Base-by-base conservation (phyloP, 64 coral and sea anemone genomes). In the Actinia tenebrosa region DNA sequence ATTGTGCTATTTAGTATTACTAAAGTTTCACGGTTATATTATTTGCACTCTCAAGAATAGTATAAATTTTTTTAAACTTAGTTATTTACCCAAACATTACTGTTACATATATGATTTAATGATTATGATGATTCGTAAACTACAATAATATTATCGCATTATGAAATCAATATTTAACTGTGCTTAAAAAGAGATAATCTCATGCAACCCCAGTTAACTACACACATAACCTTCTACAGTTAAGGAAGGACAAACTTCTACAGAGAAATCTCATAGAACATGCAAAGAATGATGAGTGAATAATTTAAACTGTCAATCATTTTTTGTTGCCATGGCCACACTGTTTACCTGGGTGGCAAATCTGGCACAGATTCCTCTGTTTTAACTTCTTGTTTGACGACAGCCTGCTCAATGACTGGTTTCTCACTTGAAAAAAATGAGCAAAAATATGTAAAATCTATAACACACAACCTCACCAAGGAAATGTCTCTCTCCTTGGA, bases 321-420 rank as follows among this genome's bases (percentile, higher is more conserved):
- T 47, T 18, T 53, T 75, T 6, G 69, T 75, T 42, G 69, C 69
- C 69, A 75, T 75, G 69, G 69, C 69, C 69, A 75, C 69, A 7
- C 69, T 1, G 10, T 75, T 75, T 47, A 97, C 94, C 94, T 97
- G 84, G 88, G 79, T 27, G 94, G 94, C 6, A 97, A 37, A 16
- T 93, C 91, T 43, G 94, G 94, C 68, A 88, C 78, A 47, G 45
- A 84, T 18, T 95, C 94, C 5, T 95, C 94, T 62, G 82, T 53
- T 63, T 95, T 91, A 4, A 89, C 94, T 89, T 95, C 91, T 50
- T 87, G 90, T 14, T 81, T 81, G 79, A 81, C 10, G 20, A 81
- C 79, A 81, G 50, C 79, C 50, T 45, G 79, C 17, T 45, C 79
- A 45, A 79, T 89, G 45, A 52, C 82, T 92, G 87, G 53, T 82